These are phyloP conservation scores for Acanthisitta chloris DNA, from an alignment of 2,113 vertebrate species.

Conservation along the genomic window DNA sequence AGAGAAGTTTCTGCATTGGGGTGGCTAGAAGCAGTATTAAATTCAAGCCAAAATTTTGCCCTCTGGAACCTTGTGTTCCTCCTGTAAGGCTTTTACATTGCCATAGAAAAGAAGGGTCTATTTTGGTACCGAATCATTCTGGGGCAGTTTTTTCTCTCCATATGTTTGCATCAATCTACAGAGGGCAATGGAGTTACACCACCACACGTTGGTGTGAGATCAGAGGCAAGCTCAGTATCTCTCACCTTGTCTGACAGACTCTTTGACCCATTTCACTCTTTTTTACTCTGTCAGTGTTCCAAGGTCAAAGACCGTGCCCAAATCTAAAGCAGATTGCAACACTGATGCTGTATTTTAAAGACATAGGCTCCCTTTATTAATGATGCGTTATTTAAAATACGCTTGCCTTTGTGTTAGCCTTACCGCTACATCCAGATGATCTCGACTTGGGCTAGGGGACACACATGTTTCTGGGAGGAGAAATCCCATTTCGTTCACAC, in stretches of 20 bases:
- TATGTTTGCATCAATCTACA: constrained; percentile 63
- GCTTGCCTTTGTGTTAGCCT: not conserved
- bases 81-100: constrained; percentile 13
- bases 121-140: constrained; percentile 33
- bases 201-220: constrained; percentile 31
- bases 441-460: not conserved
- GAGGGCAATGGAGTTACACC: constrained; percentile 60
- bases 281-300: constrained; percentile 23
- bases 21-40: constrained; percentile 24
- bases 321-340: constrained; percentile 16
- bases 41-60: constrained; percentile 39
- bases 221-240: constrained; percentile 41
- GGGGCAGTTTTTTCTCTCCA: constrained; percentile 42
- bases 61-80: not conserved
- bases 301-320: constrained; percentile 34
- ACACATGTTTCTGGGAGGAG: not conserved
- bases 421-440: not conserved
- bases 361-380: not conserved
- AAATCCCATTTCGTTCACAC: constrained; percentile 35
- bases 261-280: constrained; percentile 49
- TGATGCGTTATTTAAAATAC: not conserved
- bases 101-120: not conserved
- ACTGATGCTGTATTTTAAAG: constrained; percentile 35
- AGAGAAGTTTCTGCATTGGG: constrained; percentile 2
- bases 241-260: constrained; percentile 59